Evolutionary conservation across 2,888 invertebrate species (phyloP), one percentile per base, ranked within the genome.

Genomic region (Phyllotreta cruciferae): DNA sequence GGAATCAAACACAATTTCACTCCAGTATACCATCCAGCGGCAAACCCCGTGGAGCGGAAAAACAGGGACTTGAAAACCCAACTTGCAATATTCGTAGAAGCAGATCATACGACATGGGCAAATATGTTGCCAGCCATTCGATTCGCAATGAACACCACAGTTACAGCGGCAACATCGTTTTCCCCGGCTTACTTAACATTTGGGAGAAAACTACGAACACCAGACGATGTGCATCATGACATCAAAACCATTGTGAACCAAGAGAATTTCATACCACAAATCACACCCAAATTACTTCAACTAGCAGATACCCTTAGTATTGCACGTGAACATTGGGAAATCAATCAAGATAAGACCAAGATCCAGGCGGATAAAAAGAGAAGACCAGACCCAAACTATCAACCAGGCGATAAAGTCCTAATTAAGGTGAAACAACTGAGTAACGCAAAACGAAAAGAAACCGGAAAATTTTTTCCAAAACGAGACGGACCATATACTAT

Each of bases 121-220:
- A 70, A 73, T 0, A 67, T 74, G 3, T 56, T 81, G 1, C 70
- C 78, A 0, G 56, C 70, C 1, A 76, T 80, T 0, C 64, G 79
- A 0, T 81, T 81, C 56, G 77, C 79, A 0, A 78, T 80, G 74
- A 81, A 80, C 50, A 73, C 76, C 0, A 72, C 74, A 0, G 42
- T 35, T 6, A 73, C 74, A 42, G 65, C 71, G 44, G 64, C 68
- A 6, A 79, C 79, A 0, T 75, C 75, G 0, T 69, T 67, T 14
- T 69, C 76, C 0, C 70, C 80, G 4, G 78, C 80, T 0, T 79
- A 72, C 35, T 49, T 79, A 1, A 79, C 75, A 6, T 73, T 73
- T 13, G 80, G 74, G 0, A 60, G 79, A 54, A 78, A 81, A 63
- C 47, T 80, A 0, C 63, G 80, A n/a, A 75, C 75, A 0, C 54